Percentiles rank a stretch among this genome's conserved stretches.
These are phyloP conservation scores for Propithecus coquereli DNA, from an alignment of 2,113 vertebrate genomes.

Conservation along the genomic window DNA sequence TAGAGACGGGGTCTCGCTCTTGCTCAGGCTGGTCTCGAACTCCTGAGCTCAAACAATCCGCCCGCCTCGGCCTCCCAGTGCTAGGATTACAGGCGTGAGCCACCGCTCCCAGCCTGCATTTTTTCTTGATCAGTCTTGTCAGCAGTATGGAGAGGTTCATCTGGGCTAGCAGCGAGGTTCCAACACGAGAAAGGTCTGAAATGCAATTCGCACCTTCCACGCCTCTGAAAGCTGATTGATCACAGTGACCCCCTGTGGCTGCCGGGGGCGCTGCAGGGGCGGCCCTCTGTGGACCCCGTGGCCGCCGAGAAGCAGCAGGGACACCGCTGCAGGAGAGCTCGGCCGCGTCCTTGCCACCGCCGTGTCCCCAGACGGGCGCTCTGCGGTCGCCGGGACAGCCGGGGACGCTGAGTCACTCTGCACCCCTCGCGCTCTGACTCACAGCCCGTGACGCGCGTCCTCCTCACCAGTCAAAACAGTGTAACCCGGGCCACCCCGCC, in stretches of 20 bases:
- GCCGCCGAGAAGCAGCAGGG: accelerated
- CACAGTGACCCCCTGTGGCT: too few relatives aligned
- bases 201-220: not conserved
- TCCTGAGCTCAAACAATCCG: too few relatives aligned
- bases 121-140: not conserved
- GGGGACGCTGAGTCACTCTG: accelerated
- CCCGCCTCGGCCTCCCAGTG: too few relatives aligned
- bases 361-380: too few relatives aligned
- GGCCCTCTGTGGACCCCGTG: not conserved
- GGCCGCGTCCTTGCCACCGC: not conserved
- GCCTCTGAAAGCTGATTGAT: not conserved
- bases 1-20: too few relatives aligned
- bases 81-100: too few relatives aligned
- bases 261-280: too few relatives aligned
- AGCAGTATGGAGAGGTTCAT: not conserved
- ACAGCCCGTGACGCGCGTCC: not conserved
- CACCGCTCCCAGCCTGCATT: too few relatives aligned
- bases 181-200: not conserved
- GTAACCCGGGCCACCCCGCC: accelerated
- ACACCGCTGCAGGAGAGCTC: not conserved
- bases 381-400: not conserved
- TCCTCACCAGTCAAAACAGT: not conserved
- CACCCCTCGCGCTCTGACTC: accelerated
- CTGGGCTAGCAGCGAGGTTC: not conserved
- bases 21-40: too few relatives aligned